These are phyloP conservation scores for Melanargia galathea DNA, from an alignment of 2,888 invertebrate species.

Conservation along the genomic window DNA sequence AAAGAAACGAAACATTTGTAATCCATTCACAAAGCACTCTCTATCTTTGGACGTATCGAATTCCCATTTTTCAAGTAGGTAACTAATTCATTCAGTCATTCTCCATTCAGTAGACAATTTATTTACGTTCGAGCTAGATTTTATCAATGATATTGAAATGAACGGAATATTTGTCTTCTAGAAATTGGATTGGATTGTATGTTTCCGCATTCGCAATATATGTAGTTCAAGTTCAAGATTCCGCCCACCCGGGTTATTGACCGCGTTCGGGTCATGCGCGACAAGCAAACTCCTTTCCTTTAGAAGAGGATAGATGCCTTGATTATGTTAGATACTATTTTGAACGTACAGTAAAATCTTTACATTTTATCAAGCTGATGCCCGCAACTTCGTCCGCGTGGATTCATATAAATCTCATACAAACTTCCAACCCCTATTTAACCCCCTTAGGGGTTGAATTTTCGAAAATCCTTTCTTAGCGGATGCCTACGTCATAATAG, in stretches of 20 bases:
- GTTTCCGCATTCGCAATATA: constrained; percentile 56
- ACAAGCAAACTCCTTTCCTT: constrained; percentile 41
- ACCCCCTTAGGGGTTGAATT: too few relatives aligned
- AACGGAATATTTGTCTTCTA: constrained; percentile 14
- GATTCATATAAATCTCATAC: too few relatives aligned
- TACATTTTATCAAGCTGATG: too few relatives aligned
- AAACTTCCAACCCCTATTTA: too few relatives aligned
- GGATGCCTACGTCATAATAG: too few relatives aligned
- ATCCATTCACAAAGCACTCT: not conserved
- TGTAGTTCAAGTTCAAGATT: constrained; percentile 78
- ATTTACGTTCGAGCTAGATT: constrained; percentile 3
- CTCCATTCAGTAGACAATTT: constrained; percentile 4
- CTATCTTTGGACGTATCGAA: constrained; percentile 1
- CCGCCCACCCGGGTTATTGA: constrained; percentile 66
- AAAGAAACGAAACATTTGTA: not conserved
- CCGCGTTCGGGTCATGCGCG: constrained; percentile 67
- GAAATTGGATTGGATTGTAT: constrained; percentile 37
- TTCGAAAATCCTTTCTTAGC: too few relatives aligned
- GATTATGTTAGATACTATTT: too few relatives aligned
- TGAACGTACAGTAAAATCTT: too few relatives aligned
- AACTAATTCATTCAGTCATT: constrained; percentile 4
- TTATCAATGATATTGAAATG: constrained; percentile 6
- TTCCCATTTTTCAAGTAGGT: constrained; percentile 1
- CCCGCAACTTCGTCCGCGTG: too few relatives aligned
- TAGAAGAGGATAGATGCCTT: constrained; percentile 22